These are phyloP conservation scores for Mythimna lalbum DNA, from an alignment of 2,888 invertebrate species.

Conservation along the genomic window DNA sequence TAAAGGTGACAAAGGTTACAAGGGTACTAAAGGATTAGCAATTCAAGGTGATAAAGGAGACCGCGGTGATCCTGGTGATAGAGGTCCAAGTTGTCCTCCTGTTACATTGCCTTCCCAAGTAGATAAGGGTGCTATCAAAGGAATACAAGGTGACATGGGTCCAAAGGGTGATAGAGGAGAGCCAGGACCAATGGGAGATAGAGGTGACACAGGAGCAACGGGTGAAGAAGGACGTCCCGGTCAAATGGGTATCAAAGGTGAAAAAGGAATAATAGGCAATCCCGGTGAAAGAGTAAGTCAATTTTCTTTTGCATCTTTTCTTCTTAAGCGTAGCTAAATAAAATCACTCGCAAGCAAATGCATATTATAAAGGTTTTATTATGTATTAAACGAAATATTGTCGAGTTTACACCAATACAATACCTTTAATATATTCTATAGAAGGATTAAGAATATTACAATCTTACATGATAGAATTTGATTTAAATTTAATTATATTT, in stretches of 20 bases:
- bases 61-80: slow-evolving; percentile 89
- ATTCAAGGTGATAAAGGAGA: slow-evolving; percentile 92
- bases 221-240: slow-evolving; percentile 94
- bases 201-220: slow-evolving; percentile 93
- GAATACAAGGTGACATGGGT: slow-evolving; percentile 88
- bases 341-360: not conserved
- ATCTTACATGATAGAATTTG: not conserved
- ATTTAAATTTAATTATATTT: slow-evolving; percentile 43
- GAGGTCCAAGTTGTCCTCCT: slow-evolving; percentile 84
- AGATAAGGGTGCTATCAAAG: slow-evolving; percentile 84
- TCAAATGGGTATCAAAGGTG: slow-evolving; percentile 93
- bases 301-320: not conserved
- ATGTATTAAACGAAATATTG: not conserved
- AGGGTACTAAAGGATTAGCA: slow-evolving; percentile 90
- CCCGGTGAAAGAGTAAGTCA: slow-evolving; percentile 94
- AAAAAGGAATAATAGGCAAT: slow-evolving; percentile 96
- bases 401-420: not conserved
- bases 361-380: not conserved
- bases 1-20: slow-evolving; percentile 93
- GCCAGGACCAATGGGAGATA: slow-evolving; percentile 91
- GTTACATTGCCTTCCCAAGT: slow-evolving; percentile 74
- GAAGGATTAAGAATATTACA: not conserved
- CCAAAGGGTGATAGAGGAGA: slow-evolving; percentile 92
- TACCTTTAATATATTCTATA: not conserved
- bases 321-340: not conserved